Conservation (phyloP, 2,888 invertebrate species). For the Dicycla oo region DNA sequence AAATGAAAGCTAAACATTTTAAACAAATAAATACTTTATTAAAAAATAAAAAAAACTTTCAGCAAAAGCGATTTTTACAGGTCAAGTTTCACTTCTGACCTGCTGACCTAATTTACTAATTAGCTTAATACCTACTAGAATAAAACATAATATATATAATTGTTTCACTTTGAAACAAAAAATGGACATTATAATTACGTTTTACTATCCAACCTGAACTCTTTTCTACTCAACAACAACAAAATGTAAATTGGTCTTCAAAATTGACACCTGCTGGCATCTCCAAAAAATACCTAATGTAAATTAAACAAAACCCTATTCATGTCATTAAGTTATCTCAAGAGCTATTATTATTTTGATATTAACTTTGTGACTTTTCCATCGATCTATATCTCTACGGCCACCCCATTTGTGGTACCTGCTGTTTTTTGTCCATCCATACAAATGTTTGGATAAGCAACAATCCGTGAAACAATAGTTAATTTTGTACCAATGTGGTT, state of each 20-base stretch:
- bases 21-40: not conserved
- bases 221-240: not conserved
- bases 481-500: constrained; percentile 75
- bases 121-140: not conserved
- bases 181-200: too few relatives aligned
- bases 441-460: constrained; percentile 83
- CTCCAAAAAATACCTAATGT: constrained; percentile 10
- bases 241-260: constrained; percentile 27
- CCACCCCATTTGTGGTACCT: constrained; percentile 76
- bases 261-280: constrained; percentile 52
- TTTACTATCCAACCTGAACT: not conserved
- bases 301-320: constrained; percentile 52
- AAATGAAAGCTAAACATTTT: not conserved
- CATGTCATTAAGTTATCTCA: constrained; percentile 57
- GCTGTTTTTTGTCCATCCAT: constrained; percentile 86
- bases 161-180: not conserved
- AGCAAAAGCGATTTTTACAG: too few relatives aligned
- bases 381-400: constrained; percentile 68
- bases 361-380: constrained; percentile 64
- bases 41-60: not conserved
- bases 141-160: not conserved
- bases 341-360: constrained; percentile 64
- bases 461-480: constrained; percentile 87
- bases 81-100: not conserved
- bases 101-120: too few relatives aligned